Evolutionary conservation across 2,113 vertebrate species (phyloP), one percentile per base, ranked within the genome.

Genomic region (Solea senegalensis): DNA sequence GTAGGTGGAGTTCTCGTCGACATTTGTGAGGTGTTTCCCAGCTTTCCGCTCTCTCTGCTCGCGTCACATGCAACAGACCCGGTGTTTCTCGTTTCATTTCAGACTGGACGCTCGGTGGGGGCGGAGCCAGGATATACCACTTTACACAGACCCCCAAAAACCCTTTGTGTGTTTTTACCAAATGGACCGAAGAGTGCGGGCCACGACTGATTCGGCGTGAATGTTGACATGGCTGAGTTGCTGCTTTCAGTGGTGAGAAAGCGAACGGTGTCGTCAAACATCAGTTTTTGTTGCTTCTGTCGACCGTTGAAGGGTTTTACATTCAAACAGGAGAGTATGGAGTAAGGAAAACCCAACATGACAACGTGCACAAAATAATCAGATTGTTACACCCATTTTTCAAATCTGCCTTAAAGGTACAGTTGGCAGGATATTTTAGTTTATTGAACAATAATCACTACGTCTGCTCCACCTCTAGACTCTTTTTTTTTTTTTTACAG

Each of bases 1-100:
- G 76, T 58, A 59, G 86, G 82, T 65, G 80, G 88, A 40, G 62
- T 16, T 76, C 62, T 55, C 74, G 81, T 83, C 69, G 64, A 65
- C 63, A 10, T 60, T 55, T 3, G 14, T 10, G 55, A 8, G 54
- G 28, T 54, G 27, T 67, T 53, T 40, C 63, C 72, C 45, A 9
- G 52, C 16, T 61, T 76, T 65, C 61, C 65, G 62, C 72, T 80
- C 40, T 73, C 69, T 67, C 65, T 46, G 16, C 50, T 34, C 15
- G 15, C 15, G 6, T 69, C 14, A 3, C 48, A 3, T 9, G 46
- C 58, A 60, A 70, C 3, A 50, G 44, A 67, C 43, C 13, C 41
- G 44, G 8, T 48, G 45, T 72, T 44, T 63, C 39, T 48, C 10
- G 77, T 43, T 54, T 49, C 1, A 5, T n/a, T 10, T 58, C 43